Percentiles rank a stretch among this genome's conserved stretches.
Conservation (phyloP, 2,113 vertebrate species). For the Vanacampus margaritifer region DNA sequence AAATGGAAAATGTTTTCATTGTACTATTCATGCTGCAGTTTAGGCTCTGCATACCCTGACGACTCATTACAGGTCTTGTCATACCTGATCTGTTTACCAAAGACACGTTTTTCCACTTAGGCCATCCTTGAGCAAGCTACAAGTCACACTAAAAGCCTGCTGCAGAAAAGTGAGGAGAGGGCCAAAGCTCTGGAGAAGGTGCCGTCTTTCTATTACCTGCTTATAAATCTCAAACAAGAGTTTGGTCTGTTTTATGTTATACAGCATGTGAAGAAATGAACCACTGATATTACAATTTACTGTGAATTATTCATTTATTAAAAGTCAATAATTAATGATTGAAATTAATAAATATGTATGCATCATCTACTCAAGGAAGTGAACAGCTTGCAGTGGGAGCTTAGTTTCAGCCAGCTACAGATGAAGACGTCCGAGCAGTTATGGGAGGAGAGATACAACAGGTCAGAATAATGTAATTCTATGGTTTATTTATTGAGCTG, state of each 20-base stretch:
- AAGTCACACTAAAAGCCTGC: slow-evolving; percentile 81
- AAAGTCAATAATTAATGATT: background rate
- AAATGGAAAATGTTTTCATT: background rate
- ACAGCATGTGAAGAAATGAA: background rate
- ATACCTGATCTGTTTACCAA: background rate
- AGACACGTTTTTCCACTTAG: slow-evolving; percentile 30
- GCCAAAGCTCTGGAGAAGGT: slow-evolving; percentile 88
- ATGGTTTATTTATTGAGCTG: background rate
- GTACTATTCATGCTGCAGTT: background rate
- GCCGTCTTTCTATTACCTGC: background rate
- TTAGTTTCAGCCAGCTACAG: slow-evolving; percentile 84
- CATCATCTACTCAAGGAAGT: slow-evolving; percentile 76
- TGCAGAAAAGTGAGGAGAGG: slow-evolving; percentile 84
- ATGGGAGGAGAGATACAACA: slow-evolving; percentile 82
- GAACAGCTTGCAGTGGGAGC: slow-evolving; percentile 89
- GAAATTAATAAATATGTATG: background rate
- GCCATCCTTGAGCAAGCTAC: slow-evolving; percentile 87
- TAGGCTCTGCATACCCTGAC: background rate
- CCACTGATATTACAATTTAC: background rate
- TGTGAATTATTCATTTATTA: background rate
- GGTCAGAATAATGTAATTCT: slow-evolving; percentile 53
- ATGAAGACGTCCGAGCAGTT: slow-evolving; percentile 83
- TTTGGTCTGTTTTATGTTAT: slow-evolving; percentile 25
- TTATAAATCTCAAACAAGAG: slow-evolving; percentile 21
- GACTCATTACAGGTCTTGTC: background rate